Evolutionary conservation across 1,140 invertebrate species (phyloP).

Genomic region (Chrysoperla carnea): DNA sequence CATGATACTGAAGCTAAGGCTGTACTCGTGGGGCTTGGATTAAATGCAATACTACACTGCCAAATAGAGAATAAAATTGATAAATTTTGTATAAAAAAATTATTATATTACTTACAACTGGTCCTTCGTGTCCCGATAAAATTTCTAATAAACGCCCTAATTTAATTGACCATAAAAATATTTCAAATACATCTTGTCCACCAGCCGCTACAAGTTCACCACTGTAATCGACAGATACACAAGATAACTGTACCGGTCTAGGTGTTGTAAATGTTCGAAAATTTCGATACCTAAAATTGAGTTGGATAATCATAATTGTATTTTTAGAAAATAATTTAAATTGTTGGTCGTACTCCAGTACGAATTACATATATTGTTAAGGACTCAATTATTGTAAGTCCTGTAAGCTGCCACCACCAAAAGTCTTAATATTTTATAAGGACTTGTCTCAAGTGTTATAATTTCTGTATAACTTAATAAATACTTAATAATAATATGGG

Average conservation of each 20-base stretch:
- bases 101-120: conserved; percentile 41
- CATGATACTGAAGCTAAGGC: conserved; percentile 76
- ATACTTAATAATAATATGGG: too few species aligned
- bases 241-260: conserved; percentile 80
- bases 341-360: neutral
- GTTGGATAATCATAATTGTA: conserved; percentile 2
- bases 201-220: conserved; percentile 88
- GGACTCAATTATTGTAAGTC: neutral
- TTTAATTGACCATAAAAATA: conserved; percentile 91
- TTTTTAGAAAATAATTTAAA: neutral
- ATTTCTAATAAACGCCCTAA: conserved; percentile 80
- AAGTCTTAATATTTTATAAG: too few species aligned
- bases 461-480: too few species aligned
- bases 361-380: neutral
- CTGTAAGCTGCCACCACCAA: too few species aligned
- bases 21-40: conserved; percentile 47
- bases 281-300: conserved; percentile 70
- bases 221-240: conserved; percentile 70
- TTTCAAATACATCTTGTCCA: conserved; percentile 83
- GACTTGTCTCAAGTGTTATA: too few species aligned
- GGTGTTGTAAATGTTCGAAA: conserved; percentile 90
- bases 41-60: conserved; percentile 48
- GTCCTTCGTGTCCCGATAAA: conserved; percentile 81
- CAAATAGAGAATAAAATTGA: conserved; percentile 2
- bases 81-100: neutral